These are phyloP conservation scores for Xenus cinereus DNA, from an alignment of 2,113 vertebrate genomes.

Conservation along the genomic window DNA sequence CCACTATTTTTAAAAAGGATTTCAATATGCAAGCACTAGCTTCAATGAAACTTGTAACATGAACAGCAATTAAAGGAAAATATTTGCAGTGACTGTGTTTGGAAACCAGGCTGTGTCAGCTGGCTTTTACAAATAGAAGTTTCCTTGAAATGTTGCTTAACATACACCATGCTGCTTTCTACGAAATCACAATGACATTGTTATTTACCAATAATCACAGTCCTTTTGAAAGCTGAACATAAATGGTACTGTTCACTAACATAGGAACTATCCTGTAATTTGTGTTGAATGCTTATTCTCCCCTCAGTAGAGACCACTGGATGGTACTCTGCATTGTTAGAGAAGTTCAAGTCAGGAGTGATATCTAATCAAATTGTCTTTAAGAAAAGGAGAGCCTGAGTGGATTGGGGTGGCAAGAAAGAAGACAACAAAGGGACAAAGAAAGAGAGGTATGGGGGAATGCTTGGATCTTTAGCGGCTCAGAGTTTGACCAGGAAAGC, in stretches of 20 bases:
- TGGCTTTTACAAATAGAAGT: background rate
- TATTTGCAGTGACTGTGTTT: background rate
- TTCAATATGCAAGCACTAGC: background rate
- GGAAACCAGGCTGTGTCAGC: background rate
- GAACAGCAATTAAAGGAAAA: background rate
- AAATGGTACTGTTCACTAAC: background rate
- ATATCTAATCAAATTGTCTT: background rate
- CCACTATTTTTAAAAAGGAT: background rate
- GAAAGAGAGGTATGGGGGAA: background rate
- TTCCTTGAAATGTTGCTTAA: background rate
- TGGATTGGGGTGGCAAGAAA: background rate
- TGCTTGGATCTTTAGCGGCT: background rate
- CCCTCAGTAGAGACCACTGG: background rate
- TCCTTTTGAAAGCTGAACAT: background rate
- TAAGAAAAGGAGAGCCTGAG: background rate
- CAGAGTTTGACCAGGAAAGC: constrained; percentile 18
- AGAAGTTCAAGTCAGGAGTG: background rate
- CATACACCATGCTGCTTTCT: background rate
- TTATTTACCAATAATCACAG: background rate
- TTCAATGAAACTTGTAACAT: background rate
- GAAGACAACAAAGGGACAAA: background rate
- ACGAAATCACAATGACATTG: rapidly evolving
- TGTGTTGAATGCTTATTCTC: background rate
- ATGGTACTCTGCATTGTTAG: background rate
- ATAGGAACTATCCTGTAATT: background rate